Conservation (phyloP, 2,888 invertebrate species). For the Cephus pygmeus region DNA sequence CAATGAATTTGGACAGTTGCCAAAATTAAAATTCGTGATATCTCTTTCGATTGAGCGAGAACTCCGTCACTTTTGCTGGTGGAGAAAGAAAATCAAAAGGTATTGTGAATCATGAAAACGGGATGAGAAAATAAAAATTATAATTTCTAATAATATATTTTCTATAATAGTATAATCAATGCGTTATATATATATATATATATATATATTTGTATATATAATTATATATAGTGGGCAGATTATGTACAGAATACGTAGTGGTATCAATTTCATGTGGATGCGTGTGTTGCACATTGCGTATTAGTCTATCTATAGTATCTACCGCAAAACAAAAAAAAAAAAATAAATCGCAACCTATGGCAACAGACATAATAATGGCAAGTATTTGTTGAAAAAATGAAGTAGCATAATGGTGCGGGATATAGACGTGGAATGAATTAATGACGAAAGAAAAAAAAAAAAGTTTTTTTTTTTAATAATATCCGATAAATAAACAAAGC, state of each 20-base stretch:
- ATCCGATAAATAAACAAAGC: conserved; percentile 24
- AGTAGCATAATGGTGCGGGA: conserved; percentile 5
- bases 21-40: background rate
- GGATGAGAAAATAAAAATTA: conserved; percentile 43
- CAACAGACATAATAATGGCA: conserved; percentile 61
- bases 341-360: conserved; percentile 52
- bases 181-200: conserved; percentile 40
- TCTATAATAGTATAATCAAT: conserved; percentile 60
- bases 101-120: conserved; percentile 17
- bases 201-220: conserved; percentile 42
- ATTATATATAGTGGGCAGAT: conserved; percentile 44
- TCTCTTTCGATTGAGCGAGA: background rate
- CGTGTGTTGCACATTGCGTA: conserved; percentile 40
- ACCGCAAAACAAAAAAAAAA: conserved; percentile 29
- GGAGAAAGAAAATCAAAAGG: conserved; percentile 11
- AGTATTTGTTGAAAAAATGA: conserved; percentile 45
- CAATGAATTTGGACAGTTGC: background rate
- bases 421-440: conserved; percentile 31
- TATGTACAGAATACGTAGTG: conserved; percentile 63
- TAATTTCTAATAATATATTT: conserved; percentile 62
- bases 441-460: conserved; percentile 12
- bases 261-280: conserved; percentile 48
- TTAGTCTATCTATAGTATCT: conserved; percentile 27
- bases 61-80: background rate
- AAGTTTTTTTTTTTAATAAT: conserved; percentile 2